Base-by-base conservation (phyloP, 2,888 invertebrate species). In the Acrobasis consociella region DNA sequence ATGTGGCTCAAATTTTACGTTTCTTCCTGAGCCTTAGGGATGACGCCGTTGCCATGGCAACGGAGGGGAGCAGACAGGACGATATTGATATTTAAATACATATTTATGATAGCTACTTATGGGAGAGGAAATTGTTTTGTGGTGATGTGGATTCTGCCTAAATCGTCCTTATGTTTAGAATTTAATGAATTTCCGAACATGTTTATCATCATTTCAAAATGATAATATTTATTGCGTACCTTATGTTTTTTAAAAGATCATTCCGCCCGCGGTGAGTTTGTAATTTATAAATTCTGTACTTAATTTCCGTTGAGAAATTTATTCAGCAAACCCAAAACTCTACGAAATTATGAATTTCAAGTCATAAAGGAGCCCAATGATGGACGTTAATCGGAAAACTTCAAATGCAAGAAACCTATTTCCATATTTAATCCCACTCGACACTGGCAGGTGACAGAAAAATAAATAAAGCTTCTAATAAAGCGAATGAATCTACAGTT, bases 401-500 rank as follows among this genome's bases (percentile, higher is more conserved):
- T 91, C 82, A 81, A 77, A 79, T 73, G 80, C 82, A 83, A 56
- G 56, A 42, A 83, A 80, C 73, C 83, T 76, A 86, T 91, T 88
- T 85, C 82, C 86, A 86, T 66, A 66, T 67, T 55, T 85, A 81
- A 83, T 76, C 74, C 67, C 72, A 76, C 76, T 78, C 73, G 77
- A 67, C 72, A 82, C 82, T 81, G 88, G 84, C 87, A 85, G 85
- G 85, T 91, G 91, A 87, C 89, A 87, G 82, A 85, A 81, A 87
- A 89, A 89, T 90, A 90, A 84, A 85, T 81, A 84, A n/a, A n/a
- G 82, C 67, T 82, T 72, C 79, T 80, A 83, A 86, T 86, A 86
- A 85, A 65, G 72, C 69, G 70, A 73, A 74, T 66, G 73, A 74
- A 72, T 56, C 83, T 87, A 87, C 87, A 88, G 83, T 86, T 91